Base-by-base conservation (phyloP, 64 coral and sea anemone genomes). In the Exaiptasia diaphana region DNA sequence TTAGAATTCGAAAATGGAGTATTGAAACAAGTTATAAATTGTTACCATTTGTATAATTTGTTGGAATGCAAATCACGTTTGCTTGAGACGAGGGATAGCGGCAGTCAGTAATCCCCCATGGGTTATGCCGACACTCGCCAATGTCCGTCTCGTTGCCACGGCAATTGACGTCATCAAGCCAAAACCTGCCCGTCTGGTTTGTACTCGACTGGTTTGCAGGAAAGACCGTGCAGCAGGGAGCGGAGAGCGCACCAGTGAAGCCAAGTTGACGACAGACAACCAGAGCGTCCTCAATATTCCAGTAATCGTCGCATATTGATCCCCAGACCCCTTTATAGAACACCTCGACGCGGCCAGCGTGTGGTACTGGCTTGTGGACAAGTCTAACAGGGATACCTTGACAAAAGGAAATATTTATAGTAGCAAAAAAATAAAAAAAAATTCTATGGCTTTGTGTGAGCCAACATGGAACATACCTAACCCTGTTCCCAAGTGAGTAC, bases 241-340 rank as follows among this genome's bases (percentile, higher is more conserved):
- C 61, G 20, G 84, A 74, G 25, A 87, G 20, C n/a, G 60, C 84
- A 14, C 36, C 55, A 30, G 45, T 20, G 60, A 73, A 87, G 27
- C 60, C 60, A 17, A 87, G 49, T 44, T 87, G 44, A 15, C 60
- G 44, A 32, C 84, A 87, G 42, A 87, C 59, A 30, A 87, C 84
- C 22, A 50, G 73, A 42, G 72, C 84, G 1, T 53, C 33, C 34
- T 29, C 55, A 24, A 78, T 68, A 4, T 56, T 20, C 14, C 74
- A 41, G 50, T 49, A 62, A 10, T 68, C 13, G 26, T 68, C 32
- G 50, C 84, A 87, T 21, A 87, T 64, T 37, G 33, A 15, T 4
- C 84, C 73, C 84, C 73, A 87, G 23, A 45, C 68, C n/a, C 84
- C 84, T 26, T 69, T 87, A 60, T 68, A 78, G 0, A 68, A 67